These are phyloP conservation scores for Drosophila erecta DNA, from an alignment of 1,140 invertebrate genomes.

Conservation along the genomic window DNA sequence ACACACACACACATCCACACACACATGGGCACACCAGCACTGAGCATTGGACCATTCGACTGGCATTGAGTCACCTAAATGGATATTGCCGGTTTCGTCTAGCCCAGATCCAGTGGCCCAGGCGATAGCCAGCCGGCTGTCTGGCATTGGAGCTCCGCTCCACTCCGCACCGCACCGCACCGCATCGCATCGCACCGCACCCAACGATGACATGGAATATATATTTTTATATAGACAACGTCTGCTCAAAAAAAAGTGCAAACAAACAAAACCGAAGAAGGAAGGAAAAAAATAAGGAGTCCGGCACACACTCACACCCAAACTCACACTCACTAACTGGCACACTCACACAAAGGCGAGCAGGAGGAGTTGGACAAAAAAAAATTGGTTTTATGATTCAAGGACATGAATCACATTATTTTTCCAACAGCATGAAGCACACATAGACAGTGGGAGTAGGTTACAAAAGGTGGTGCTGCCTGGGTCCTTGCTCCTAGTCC, in stretches of 20 bases:
- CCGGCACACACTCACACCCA: slow-evolving; percentile 48
- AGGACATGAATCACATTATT: slow-evolving; percentile 83
- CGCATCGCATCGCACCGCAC: slow-evolving; percentile 61
- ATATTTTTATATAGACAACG: slow-evolving; percentile 82
- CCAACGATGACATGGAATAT: slow-evolving; percentile 70
- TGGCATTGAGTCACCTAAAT: slow-evolving; percentile 66
- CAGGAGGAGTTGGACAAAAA: slow-evolving; percentile 61
- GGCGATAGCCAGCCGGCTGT: slow-evolving; percentile 40
- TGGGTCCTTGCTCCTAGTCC: not conserved
- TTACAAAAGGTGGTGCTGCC: slow-evolving; percentile 49
- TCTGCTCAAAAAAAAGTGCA: slow-evolving; percentile 79
- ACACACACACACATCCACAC: slow-evolving; percentile 6
- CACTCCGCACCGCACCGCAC: slow-evolving; percentile 23
- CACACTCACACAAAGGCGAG: slow-evolving; percentile 33
- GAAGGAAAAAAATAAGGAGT: slow-evolving; percentile 64
- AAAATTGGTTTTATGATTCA: slow-evolving; percentile 83
- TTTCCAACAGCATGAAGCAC: slow-evolving; percentile 75
- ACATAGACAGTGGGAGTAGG: slow-evolving; percentile 69
- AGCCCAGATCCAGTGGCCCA: slow-evolving; percentile 53
- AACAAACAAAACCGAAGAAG: slow-evolving; percentile 67
- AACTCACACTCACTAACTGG: slow-evolving; percentile 23
- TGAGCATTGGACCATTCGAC: slow-evolving; percentile 48
- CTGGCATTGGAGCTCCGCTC: slow-evolving; percentile 52
- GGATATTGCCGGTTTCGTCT: slow-evolving; percentile 66
- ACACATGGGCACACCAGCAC: not conserved